Evolutionary conservation across 1,140 invertebrate genomes (phyloP), one percentile per base, ranked within the genome.

Genomic region (Triops longicaudatus): DNA sequence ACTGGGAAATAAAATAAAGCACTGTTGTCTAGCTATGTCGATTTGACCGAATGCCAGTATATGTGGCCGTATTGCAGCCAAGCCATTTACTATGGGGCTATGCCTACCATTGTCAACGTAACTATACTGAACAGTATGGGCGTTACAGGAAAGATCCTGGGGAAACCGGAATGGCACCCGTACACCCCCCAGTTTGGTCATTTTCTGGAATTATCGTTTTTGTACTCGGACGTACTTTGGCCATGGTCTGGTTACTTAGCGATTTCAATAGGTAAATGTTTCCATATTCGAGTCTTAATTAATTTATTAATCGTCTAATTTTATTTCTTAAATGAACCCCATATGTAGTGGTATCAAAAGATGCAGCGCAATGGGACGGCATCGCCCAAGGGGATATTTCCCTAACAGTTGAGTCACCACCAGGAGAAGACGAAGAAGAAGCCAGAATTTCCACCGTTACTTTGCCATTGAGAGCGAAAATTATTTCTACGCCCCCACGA

Each of bases 11-110:
- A 73, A 5, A 26, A 14, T 73, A 41, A 12, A 76, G 11, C 0
- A 73, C 12, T 76, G 10, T 43, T 75, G 17, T 73, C 17, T 44
- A 90, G 91, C 79, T 98, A 97, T 83, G 90, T 98, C 78, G 96
- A 98, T 84, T 86, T 97, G 27, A 94, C 92, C 0, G 95, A 98
- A 83, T 97, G 94, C 82, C 93, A 94, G 78, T 98, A 97, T 83
- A 97, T 97, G 95, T 98, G 95, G 95, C 96, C 97, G 0, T 98
- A 98, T 82, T 98, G 96, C 82, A 95, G 94, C 17, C 97, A 99
- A 84, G 94, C 96, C 11, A 82, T 98, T 2, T 98, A 97, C 85
- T 89, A 92, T 83, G 91, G 91, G 76, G 91, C 89, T 72, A 91
- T 96, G 84, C 93, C 96, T 0, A 90, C 91, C 11, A 93, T 98